Conservation (phyloP, 2,888 invertebrate genomes). For the Danaus chrysippus region DNA sequence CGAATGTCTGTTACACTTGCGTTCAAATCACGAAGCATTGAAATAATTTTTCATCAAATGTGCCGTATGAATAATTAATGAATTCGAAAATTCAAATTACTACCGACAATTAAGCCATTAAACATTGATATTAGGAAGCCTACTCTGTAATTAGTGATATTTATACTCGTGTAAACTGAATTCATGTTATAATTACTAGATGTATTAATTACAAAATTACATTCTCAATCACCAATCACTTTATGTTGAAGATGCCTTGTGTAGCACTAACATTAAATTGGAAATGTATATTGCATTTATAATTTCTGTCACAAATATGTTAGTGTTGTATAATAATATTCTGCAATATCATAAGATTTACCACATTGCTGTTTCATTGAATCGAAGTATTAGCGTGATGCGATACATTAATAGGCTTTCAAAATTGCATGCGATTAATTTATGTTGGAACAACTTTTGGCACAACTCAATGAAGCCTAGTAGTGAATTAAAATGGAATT, state of each 20-base stretch:
- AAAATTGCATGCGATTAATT: slow-evolving; percentile 38
- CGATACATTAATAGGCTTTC: slow-evolving; percentile 33
- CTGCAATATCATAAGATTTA: background rate
- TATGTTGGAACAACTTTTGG: slow-evolving; percentile 34
- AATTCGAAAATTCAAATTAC: background rate
- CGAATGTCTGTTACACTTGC: background rate
- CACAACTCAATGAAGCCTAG: slow-evolving; percentile 33
- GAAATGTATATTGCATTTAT: too few species aligned
- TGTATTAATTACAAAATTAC: slow-evolving; percentile 16
- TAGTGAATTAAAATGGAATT: slow-evolving; percentile 28
- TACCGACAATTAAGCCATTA: slow-evolving; percentile 14
- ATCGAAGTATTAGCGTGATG: slow-evolving; percentile 32
- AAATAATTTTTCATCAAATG: too few species aligned
- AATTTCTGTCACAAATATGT: too few species aligned
- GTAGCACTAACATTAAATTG: background rate
- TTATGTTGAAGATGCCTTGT: background rate
- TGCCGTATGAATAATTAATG: background rate
- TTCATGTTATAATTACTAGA: slow-evolving; percentile 17
- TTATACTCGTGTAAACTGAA: slow-evolving; percentile 16
- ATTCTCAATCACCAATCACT: slow-evolving; percentile 10
- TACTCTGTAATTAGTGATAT: slow-evolving; percentile 17
- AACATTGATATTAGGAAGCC: background rate
- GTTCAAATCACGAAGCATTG: too few species aligned
- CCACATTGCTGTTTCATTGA: slow-evolving; percentile 8
- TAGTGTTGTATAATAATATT: too few species aligned